A percentile compares a stretch with the other conserved stretches of the same genome.
phyloP scores from a whole-genome alignment of 2,797 vertebrate genomes.

The Rhinogobio ventralis region DNA sequence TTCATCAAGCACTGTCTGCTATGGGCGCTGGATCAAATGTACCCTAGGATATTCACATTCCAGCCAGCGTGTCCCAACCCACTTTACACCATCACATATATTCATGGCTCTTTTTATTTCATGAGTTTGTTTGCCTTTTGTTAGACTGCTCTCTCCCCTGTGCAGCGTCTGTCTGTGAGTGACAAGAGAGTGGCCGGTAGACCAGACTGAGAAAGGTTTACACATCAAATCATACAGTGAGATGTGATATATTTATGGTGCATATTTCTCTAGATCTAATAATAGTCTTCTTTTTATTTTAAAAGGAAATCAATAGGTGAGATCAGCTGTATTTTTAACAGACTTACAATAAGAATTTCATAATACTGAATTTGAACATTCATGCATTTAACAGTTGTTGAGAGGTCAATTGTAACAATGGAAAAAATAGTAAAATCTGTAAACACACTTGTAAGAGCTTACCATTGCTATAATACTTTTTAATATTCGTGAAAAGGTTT shows the following conservation, averaged over 20 bases:
- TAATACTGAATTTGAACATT: not conserved
- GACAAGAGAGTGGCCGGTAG: constrained; percentile 50
- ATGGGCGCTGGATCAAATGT: constrained; percentile 64
- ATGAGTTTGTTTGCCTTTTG: constrained; percentile 63
- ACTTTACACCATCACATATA: constrained; percentile 57
- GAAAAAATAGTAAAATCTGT: not conserved
- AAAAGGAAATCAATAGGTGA: constrained; percentile 11
- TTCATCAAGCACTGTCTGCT: constrained; percentile 64
- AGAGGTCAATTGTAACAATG: not conserved
- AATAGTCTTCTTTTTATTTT: not conserved
- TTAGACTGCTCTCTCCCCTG: constrained; percentile 48
- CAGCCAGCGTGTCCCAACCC: constrained; percentile 57
- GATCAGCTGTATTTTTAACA: not conserved
- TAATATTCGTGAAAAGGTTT: not conserved
- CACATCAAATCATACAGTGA: constrained; percentile 24
- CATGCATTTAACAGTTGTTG: not conserved
- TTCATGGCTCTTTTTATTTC: constrained; percentile 58
- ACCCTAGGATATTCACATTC: constrained; percentile 56
- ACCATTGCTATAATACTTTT: not conserved
- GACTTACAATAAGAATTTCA: not conserved
- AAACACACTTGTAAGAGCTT: not conserved
- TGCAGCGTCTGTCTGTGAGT: constrained; percentile 51
- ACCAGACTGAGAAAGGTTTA: constrained; percentile 44
- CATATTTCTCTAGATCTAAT: not conserved
- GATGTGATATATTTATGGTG: constrained; percentile 7